Base-by-base conservation (phyloP, 2,888 invertebrate species). In the Catocala fraxini region DNA sequence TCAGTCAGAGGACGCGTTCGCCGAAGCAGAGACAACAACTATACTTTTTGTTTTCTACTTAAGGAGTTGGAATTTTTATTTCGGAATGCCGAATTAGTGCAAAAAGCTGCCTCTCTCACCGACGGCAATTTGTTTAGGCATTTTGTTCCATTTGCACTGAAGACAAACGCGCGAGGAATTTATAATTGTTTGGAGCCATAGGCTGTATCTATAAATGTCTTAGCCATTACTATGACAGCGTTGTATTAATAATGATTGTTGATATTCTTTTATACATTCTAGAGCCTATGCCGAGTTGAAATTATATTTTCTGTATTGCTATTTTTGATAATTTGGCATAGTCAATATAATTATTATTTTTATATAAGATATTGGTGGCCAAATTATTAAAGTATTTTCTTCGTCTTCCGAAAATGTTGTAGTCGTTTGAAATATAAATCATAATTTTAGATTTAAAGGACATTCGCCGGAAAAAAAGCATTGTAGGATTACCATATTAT, bases 61-160 rank as follows among this genome's bases (percentile, higher is more conserved):
- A 92, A 88, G 92, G 93, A 90, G 90, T 84, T 79, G 93, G 93
- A 89, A 94, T 94, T 89, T 94, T 94, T 93, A 94, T 94, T 93
- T 93, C 91, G 94, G 94, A 89, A 94, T 94, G 93, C 93, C 93
- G 94, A 94, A 94, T 94, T 93, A 89, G 93, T 92, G 89, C 94
- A 94, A 94, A 94, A 94, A 94, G 86, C 82, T 73, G 86, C 81
- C 87, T 85, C 86, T 90, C 92, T 84, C 91, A 90, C 86, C 77
- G 79, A 80, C 73, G 70, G 90, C 92, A 93, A 94, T 93, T 94
- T 93, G 94, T 92, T 93, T 92, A 91, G 91, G 87, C 82, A 89
- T 93, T 94, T 93, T 93, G 89, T 91, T 91, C 86, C 87, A 88
- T 93, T 91, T 90, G 89, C 84, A 79, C 80, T 79, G 81, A 72